These are phyloP conservation scores for Gasterosteus aculeatus DNA, from an alignment of 2,113 vertebrate genomes.

Conservation along the genomic window DNA sequence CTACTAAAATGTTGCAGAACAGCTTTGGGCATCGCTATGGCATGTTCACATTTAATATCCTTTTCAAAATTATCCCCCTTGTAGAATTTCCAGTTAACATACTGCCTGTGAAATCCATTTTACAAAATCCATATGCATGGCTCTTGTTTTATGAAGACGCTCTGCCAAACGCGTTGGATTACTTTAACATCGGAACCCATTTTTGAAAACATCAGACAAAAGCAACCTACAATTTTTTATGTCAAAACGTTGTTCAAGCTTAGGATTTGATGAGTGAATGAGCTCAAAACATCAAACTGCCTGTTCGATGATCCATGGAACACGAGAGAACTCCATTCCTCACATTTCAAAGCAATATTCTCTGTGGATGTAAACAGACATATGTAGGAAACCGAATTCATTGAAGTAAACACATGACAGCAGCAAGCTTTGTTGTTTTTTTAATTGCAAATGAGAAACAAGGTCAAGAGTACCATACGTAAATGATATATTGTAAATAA, in stretches of 20 bases:
- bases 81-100: neutral
- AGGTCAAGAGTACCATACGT: neutral
- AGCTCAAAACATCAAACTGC: neutral
- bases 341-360: neutral
- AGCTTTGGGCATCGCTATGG: neutral
- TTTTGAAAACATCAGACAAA: constrained; percentile 13
- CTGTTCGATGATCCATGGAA: constrained; percentile 11
- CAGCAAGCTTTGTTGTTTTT: neutral
- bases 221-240: neutral
- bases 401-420: neutral
- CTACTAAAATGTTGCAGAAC: neutral
- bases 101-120: neutral
- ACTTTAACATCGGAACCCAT: constrained; percentile 9
- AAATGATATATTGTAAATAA: neutral
- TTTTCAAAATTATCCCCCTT: neutral
- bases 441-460: constrained; percentile 9
- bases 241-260: constrained; percentile 24
- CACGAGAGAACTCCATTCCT: neutral
- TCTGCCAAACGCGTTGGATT: neutral
- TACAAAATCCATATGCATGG: neutral
- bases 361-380: neutral
- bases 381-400: neutral
- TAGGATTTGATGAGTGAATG: neutral
- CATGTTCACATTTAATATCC: constrained; percentile 1
- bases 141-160: neutral